Evolutionary conservation across 2,113 vertebrate species (phyloP).

Genomic region (Heterotilapia buettikoferi): DNA sequence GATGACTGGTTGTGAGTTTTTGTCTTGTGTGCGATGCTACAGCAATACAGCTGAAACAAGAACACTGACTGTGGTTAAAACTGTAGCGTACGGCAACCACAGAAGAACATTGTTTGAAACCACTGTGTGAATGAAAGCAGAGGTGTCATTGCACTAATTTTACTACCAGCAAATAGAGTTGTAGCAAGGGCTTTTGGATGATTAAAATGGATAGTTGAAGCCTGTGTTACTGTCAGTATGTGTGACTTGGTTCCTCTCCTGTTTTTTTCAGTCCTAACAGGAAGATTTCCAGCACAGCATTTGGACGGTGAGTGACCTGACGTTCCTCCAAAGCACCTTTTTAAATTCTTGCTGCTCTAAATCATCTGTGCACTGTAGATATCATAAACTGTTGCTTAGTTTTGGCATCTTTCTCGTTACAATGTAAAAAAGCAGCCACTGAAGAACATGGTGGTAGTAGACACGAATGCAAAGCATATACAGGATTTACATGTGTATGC

Average conservation of each 20-base stretch:
- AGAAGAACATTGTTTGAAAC: neutral
- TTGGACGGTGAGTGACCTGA: constrained; percentile 85
- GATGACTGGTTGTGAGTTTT: neutral
- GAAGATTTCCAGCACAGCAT: constrained; percentile 94
- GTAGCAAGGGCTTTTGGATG: neutral
- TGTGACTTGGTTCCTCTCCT: neutral
- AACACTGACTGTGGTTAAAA: neutral
- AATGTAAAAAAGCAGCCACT: neutral
- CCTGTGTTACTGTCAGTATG: neutral
- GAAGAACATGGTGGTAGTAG: neutral
- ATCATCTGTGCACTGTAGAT: neutral
- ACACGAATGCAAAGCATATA: neutral
- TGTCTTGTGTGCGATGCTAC: neutral
- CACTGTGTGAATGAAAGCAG: neutral
- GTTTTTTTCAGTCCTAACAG: constrained; percentile 82
- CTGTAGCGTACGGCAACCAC: neutral
- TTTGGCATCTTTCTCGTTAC: neutral
- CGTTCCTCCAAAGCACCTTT: neutral
- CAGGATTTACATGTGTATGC: neutral
- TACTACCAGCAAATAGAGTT: neutral
- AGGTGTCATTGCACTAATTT: neutral
- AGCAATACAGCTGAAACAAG: neutral
- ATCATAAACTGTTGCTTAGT: neutral
- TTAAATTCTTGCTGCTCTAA: neutral
- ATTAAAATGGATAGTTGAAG: neutral